These are phyloP conservation scores for Cryptus armator DNA, from an alignment of 2,888 invertebrate species.

Conservation along the genomic window DNA sequence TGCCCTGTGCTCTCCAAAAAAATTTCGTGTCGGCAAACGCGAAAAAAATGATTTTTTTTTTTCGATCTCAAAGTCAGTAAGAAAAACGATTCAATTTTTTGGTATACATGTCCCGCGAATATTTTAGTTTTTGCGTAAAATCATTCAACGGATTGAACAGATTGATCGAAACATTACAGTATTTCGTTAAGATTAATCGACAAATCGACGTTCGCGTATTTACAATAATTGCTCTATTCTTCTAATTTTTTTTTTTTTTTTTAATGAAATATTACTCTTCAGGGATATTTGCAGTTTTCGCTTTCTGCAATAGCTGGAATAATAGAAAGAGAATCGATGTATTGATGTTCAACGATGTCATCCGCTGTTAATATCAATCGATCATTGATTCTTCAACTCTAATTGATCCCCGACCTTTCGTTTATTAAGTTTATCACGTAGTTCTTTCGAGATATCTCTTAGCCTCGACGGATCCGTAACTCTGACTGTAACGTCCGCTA, in stretches of 20 bases:
- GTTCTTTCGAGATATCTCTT: constrained; percentile 82
- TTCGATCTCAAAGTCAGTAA: no score
- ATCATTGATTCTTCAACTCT: neutral
- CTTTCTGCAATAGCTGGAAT: constrained; percentile 23
- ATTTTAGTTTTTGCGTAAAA: neutral
- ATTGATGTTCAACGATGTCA: neutral
- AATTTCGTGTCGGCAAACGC: no score
- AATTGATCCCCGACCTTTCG: constrained; percentile 1
- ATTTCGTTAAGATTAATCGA: constrained; percentile 10
- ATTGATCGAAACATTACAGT: neutral
- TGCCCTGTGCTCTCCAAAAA: no score
- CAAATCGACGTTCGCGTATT: constrained; percentile 42
- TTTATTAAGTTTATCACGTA: constrained; percentile 76
- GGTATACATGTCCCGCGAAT: neutral
- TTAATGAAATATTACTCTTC: constrained; percentile 22
- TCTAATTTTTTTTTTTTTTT: neutral
- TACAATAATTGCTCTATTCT: constrained; percentile 51
- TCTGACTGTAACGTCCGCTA: constrained; percentile 86
- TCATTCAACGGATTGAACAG: neutral
- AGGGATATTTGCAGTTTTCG: constrained; percentile 18
- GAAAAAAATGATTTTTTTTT: no score
- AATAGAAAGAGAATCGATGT: constrained; percentile 20
- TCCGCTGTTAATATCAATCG: constrained; percentile 5
- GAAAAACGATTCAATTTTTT: neutral
- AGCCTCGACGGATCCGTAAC: constrained; percentile 86